Evolutionary conservation across 2,888 invertebrate genomes (phyloP).

Genomic region (Diaphora mendica): DNA sequence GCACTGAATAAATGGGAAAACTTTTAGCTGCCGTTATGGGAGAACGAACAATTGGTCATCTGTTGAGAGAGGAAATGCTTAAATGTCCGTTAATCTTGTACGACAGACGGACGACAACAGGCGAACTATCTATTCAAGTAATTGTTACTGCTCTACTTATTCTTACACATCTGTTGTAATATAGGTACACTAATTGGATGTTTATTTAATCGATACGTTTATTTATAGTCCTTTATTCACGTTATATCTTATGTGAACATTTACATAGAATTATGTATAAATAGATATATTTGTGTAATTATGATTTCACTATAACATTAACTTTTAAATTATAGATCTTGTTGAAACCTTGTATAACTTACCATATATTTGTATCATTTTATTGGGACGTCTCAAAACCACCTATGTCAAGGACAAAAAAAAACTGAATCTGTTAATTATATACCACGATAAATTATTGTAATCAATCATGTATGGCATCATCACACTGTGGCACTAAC

Average conservation of each 20-base stretch:
- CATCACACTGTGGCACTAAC: neutral
- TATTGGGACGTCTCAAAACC: neutral
- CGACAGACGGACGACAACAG: slow-evolving; percentile 58
- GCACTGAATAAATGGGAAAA: slow-evolving; percentile 86
- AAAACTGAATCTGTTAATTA: too few species aligned
- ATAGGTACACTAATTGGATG: neutral
- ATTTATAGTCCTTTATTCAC: neutral
- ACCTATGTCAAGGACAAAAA: neutral
- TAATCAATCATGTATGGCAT: neutral
- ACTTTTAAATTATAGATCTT: neutral
- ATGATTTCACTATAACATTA: neutral
- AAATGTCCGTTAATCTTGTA: slow-evolving; percentile 75
- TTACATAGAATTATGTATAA: too few species aligned
- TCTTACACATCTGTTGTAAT: slow-evolving; percentile 18
- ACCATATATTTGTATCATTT: neutral
- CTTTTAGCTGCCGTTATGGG: slow-evolving; percentile 81
- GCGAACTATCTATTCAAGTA: slow-evolving; percentile 57
- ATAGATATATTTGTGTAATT: neutral
- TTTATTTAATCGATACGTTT: neutral
- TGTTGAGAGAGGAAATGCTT: slow-evolving; percentile 74
- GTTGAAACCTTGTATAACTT: neutral
- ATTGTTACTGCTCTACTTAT: slow-evolving; percentile 59
- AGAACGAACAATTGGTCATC: slow-evolving; percentile 85
- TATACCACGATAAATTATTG: too few species aligned
- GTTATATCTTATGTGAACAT: neutral